A percentile compares a stretch with the other conserved stretches of the same genome.
Evolutionary conservation across 2,797 vertebrate genomes (phyloP).

Genomic region (Furcifer pardalis): DNA sequence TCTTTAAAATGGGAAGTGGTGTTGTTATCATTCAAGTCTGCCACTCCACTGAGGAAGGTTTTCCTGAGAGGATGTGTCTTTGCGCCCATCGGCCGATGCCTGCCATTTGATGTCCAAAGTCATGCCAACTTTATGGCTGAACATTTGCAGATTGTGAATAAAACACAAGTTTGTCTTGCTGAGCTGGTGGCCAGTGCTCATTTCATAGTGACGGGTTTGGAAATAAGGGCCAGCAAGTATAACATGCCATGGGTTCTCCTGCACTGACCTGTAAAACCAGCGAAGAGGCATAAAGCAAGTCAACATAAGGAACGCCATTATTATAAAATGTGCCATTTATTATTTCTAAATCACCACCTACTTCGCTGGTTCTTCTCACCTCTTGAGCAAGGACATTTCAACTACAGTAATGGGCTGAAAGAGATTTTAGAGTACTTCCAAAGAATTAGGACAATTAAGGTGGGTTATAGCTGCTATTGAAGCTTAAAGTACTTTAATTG

Average conservation of each 20-base stretch:
- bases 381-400: slow-evolving; percentile 49
- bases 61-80: background rate
- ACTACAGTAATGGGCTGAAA: slow-evolving; percentile 49
- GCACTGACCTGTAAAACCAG: background rate
- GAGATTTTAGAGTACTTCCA: slow-evolving; percentile 53
- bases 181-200: background rate
- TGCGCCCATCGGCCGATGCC: background rate
- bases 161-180: background rate
- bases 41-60: background rate
- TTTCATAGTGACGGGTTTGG: slow-evolving; percentile 15
- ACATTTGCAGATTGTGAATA: slow-evolving; percentile 22
- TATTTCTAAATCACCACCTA: slow-evolving; percentile 55
- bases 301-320: background rate
- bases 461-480: slow-evolving; percentile 41
- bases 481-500: slow-evolving; percentile 50
- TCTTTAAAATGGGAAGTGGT: background rate
- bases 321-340: slow-evolving; percentile 35
- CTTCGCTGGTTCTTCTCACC: slow-evolving; percentile 33
- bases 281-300: background rate
- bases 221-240: background rate
- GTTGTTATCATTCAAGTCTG: background rate
- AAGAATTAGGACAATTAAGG: slow-evolving; percentile 63
- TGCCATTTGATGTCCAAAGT: background rate
- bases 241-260: background rate
- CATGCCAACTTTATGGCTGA: background rate